phyloP scores from a whole-genome alignment of 1,140 invertebrate species.

The Sipha flava region DNA sequence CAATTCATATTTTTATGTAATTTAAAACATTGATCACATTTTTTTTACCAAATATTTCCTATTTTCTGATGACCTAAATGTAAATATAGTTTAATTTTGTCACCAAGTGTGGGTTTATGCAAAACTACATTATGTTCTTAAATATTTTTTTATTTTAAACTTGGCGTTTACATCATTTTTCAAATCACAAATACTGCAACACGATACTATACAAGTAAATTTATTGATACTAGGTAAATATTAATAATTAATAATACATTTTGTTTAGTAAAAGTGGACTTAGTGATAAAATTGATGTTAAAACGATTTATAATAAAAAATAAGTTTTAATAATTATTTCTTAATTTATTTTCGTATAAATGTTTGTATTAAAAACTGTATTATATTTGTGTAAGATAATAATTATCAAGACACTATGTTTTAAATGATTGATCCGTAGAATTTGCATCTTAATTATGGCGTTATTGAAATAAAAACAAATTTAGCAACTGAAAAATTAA shows the following conservation, averaged over 20 bases:
- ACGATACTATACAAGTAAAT: neutral
- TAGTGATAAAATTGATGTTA: too few species aligned
- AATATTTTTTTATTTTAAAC: conserved; percentile 11
- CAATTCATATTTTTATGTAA: neutral
- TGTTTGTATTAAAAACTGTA: too few species aligned
- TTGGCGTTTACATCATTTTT: neutral
- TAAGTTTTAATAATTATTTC: too few species aligned
- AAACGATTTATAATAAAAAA: too few species aligned
- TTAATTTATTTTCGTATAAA: too few species aligned
- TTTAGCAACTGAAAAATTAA: neutral
- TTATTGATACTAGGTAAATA: neutral
- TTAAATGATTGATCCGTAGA: neutral
- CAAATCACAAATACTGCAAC: neutral
- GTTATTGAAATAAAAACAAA: conserved; percentile 3
- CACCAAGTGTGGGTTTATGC: conserved; percentile 2
- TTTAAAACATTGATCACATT: neutral
- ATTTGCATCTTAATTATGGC: neutral
- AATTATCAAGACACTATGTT: too few species aligned
- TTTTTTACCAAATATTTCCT: neutral
- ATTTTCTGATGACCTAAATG: neutral
- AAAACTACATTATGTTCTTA: neutral
- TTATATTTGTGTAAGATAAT: too few species aligned
- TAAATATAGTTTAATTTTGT: conserved; percentile 17
- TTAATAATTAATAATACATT: too few species aligned
- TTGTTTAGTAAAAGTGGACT: too few species aligned